Conservation (phyloP, 2,113 vertebrate species). For the Phocoena sinus region DNA sequence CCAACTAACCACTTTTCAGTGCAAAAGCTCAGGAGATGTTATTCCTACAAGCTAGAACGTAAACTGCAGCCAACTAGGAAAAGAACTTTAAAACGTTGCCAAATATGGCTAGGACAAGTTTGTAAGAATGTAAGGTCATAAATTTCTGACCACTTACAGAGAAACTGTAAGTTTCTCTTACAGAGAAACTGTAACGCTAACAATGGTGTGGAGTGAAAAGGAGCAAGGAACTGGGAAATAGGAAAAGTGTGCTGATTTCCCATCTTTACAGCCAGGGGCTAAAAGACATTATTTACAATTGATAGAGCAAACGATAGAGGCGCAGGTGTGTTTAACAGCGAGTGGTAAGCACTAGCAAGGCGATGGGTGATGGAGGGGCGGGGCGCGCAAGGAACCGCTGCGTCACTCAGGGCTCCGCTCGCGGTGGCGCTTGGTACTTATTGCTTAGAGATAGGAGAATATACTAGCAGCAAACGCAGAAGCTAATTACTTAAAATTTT, state of each 20-base stretch:
- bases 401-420: fast-evolving
- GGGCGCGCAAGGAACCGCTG: fast-evolving
- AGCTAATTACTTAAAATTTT: not conserved
- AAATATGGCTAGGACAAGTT: not conserved
- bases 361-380: fast-evolving
- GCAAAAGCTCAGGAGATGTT: not conserved
- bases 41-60: not conserved
- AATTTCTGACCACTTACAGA: not conserved
- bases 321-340: not conserved
- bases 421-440: fast-evolving
- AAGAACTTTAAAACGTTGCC: not conserved
- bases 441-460: not conserved
- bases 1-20: not conserved
- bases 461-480: not conserved
- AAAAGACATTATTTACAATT: not conserved
- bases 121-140: not conserved
- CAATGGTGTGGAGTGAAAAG: not conserved
- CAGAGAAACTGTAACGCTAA: not conserved
- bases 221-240: not conserved
- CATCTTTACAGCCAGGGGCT: not conserved
- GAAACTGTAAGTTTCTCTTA: not conserved
- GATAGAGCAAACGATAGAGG: too few species aligned
- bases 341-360: fast-evolving
- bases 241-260: not conserved
- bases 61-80: not conserved